Conservation (phyloP, 1,140 invertebrate genomes). For the Caenorhabditis brenneri region DNA sequence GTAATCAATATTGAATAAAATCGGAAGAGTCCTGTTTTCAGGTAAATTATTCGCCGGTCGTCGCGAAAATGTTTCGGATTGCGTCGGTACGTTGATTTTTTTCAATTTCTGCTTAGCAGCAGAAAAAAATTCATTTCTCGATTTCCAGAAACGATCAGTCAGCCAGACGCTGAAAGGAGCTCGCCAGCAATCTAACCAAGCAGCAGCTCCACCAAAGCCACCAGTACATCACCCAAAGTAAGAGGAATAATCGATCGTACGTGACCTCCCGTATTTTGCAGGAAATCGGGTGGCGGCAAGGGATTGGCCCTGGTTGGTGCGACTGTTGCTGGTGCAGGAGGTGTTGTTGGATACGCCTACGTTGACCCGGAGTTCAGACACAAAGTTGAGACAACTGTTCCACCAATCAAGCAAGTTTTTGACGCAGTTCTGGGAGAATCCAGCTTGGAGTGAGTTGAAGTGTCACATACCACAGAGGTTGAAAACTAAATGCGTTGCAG, state of each 20-base stretch:
- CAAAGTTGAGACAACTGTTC: constrained; percentile 48
- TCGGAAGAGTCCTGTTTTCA: constrained; percentile 9
- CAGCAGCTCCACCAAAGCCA: constrained; percentile 3
- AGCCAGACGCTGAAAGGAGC: constrained; percentile 40
- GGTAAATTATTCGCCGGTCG: constrained; percentile 83
- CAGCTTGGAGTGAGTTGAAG: neutral
- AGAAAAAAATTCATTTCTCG: neutral
- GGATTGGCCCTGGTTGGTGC: constrained; percentile 13
- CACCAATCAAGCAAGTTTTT: constrained; percentile 42
- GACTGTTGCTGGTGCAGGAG: constrained; percentile 38
- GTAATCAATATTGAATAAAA: neutral
- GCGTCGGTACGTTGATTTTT: constrained; percentile 7
- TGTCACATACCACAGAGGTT: neutral
- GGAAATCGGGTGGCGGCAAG: constrained; percentile 50
- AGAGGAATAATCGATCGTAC: neutral
- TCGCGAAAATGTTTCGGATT: constrained; percentile 73
- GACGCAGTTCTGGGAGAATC: constrained; percentile 47
- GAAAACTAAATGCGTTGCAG: neutral
- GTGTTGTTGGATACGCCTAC: constrained; percentile 57
- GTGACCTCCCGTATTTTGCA: neutral
- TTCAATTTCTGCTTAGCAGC: neutral
- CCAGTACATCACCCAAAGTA: constrained; percentile 9
- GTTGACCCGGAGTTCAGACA: constrained; percentile 57
- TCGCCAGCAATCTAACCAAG: constrained; percentile 28
- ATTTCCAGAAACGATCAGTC: constrained; percentile 44